These are phyloP conservation scores for Chaetophractus vellerosus DNA, from an alignment of 2,797 vertebrate genomes.

Conservation along the genomic window DNA sequence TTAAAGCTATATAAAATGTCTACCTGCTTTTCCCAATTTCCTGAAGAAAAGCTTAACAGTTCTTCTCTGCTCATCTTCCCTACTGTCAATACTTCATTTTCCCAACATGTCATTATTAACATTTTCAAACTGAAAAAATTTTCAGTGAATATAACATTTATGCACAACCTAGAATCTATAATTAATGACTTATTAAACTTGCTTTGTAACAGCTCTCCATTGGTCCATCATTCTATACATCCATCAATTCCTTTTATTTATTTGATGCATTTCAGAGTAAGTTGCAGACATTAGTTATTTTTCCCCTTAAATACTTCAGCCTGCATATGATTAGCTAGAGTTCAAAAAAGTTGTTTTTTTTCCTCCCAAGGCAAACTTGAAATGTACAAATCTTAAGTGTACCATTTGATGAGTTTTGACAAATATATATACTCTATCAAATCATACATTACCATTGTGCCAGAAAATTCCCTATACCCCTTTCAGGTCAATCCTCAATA, in stretches of 20 bases:
- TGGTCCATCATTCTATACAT: not conserved
- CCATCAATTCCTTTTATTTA: not conserved
- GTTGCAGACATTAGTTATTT: not conserved
- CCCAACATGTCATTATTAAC: not conserved
- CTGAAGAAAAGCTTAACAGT: not conserved
- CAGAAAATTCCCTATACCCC: not conserved
- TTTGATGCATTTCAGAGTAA: constrained; percentile 13
- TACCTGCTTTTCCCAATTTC: not conserved
- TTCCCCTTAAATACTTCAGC: not conserved
- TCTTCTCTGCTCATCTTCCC: not conserved
- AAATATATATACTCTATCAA: not conserved
- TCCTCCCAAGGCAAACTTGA: constrained; percentile 5
- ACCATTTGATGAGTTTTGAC: not conserved
- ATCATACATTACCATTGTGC: not conserved
- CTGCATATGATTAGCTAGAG: not conserved
- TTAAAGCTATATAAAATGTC: not conserved
- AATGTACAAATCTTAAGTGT: not conserved
- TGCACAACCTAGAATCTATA: not conserved
- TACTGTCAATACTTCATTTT: not conserved
- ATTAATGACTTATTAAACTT: not conserved
- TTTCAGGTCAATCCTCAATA: not conserved
- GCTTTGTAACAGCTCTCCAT: not conserved
- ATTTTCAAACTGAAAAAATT: not conserved
- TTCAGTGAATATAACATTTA: not conserved
- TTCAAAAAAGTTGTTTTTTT: not conserved